A percentile compares a stretch with the other conserved stretches of the same genome.
phyloP scores from a whole-genome alignment of 2,888 invertebrate genomes.

The Oxystoma pomonae region DNA sequence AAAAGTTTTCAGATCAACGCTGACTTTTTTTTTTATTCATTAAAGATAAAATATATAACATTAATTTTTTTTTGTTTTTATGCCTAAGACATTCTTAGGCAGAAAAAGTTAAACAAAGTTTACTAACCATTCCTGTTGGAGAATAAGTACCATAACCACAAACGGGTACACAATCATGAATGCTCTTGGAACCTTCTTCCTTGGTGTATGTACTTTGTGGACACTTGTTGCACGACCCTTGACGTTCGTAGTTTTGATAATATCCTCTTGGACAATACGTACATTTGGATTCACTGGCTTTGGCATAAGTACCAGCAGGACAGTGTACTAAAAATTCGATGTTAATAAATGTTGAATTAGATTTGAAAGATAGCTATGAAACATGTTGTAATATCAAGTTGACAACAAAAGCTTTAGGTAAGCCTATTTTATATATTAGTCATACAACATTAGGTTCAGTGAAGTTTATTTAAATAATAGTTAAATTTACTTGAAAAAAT shows the following conservation, averaged over 20 bases:
- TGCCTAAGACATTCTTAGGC: not conserved
- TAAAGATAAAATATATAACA: too few species aligned
- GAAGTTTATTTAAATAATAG: too few species aligned
- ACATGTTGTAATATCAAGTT: too few species aligned
- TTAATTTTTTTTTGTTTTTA: not conserved
- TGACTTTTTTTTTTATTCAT: too few species aligned
- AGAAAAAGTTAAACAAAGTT: too few species aligned
- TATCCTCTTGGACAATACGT: constrained; percentile 88
- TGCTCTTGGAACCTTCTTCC: constrained; percentile 83
- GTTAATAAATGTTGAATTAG: too few species aligned
- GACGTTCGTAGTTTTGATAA: constrained; percentile 89
- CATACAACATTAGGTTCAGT: too few species aligned
- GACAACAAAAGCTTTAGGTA: too few species aligned
- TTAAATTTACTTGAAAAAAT: too few species aligned
- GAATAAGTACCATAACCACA: constrained; percentile 96
- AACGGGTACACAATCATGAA: constrained; percentile 85
- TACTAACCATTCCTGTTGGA: constrained; percentile 73
- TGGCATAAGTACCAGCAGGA: constrained; percentile 92
- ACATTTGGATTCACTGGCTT: constrained; percentile 86
- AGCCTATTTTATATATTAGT: too few species aligned
- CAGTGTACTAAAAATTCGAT: constrained; percentile 90
- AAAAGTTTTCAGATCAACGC: too few species aligned
- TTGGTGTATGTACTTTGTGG: constrained; percentile 90
- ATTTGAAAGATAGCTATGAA: too few species aligned
- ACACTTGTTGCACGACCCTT: constrained; percentile 86